These are phyloP conservation scores for Glaucopsyche alexis DNA, from an alignment of 2,888 invertebrate species.

Conservation along the genomic window DNA sequence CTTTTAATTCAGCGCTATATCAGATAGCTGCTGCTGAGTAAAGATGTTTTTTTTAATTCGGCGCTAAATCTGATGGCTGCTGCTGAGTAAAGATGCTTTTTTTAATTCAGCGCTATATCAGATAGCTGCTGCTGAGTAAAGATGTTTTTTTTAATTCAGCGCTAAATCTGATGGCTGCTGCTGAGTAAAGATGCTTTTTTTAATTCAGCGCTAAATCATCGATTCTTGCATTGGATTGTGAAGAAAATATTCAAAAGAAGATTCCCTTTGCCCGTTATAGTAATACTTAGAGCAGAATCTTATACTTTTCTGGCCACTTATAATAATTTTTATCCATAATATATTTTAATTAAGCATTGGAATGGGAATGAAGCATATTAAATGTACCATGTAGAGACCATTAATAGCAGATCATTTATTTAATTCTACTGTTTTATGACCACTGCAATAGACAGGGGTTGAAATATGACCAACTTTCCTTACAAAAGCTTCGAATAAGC, in stretches of 20 bases:
- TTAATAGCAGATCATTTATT: not conserved
- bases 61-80: too few species aligned
- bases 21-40: not conserved
- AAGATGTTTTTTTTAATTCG: too few species aligned
- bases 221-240: not conserved
- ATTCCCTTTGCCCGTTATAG: not conserved
- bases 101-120: too few species aligned
- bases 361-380: not conserved
- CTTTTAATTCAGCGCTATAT: too few species aligned
- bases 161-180: not conserved
- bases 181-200: not conserved
- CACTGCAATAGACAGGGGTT: conserved; percentile 24
- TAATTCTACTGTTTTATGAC: conserved; percentile 9
- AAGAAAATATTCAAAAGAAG: too few species aligned
- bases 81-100: not conserved
- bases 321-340: too few species aligned
- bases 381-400: not conserved
- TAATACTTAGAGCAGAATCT: too few species aligned
- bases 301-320: too few species aligned
- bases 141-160: too few species aligned
- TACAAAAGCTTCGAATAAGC: conserved; percentile 12
- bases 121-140: not conserved
- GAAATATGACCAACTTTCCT: not conserved
- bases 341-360: too few species aligned
- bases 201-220: not conserved